Evolutionary conservation across 2,797 vertebrate species (phyloP).

Genomic region (Graptemys geographica): DNA sequence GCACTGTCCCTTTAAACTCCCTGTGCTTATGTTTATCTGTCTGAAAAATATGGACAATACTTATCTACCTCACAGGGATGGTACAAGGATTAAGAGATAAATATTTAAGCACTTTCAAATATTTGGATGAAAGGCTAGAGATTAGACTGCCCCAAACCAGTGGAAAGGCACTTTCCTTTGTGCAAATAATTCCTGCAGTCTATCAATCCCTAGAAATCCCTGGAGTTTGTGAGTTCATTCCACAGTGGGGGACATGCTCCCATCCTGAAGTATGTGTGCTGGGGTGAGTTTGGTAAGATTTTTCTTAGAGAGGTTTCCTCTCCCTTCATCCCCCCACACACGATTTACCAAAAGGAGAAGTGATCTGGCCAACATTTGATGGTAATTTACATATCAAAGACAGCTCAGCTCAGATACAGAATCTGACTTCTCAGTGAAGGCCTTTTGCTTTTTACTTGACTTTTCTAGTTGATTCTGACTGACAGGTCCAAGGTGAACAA

Average conservation of each 20-base stretch:
- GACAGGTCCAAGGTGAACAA: neutral
- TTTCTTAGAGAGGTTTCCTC: neutral
- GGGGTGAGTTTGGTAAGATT: neutral
- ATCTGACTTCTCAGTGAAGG: neutral
- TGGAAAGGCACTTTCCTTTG: neutral
- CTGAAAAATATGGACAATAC: neutral
- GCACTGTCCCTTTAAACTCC: neutral
- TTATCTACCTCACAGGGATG: neutral
- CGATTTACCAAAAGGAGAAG: neutral
- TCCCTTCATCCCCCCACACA: neutral
- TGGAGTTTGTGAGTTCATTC: neutral
- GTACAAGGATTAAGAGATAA: neutral
- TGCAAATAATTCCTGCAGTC: neutral
- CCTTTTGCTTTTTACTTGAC: neutral
- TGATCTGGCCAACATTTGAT: neutral
- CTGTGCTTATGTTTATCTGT: neutral
- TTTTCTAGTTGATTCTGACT: neutral
- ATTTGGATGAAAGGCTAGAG: neutral
- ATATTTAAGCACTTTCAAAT: neutral
- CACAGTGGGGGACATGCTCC: neutral
- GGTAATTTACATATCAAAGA: neutral
- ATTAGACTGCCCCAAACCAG: neutral
- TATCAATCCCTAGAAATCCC: neutral
- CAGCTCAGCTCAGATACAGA: neutral
- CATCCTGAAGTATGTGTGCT: neutral